Evolutionary conservation across 2,888 invertebrate species (phyloP), one percentile per base, ranked within the genome.

Genomic region (Phortica magna): DNA sequence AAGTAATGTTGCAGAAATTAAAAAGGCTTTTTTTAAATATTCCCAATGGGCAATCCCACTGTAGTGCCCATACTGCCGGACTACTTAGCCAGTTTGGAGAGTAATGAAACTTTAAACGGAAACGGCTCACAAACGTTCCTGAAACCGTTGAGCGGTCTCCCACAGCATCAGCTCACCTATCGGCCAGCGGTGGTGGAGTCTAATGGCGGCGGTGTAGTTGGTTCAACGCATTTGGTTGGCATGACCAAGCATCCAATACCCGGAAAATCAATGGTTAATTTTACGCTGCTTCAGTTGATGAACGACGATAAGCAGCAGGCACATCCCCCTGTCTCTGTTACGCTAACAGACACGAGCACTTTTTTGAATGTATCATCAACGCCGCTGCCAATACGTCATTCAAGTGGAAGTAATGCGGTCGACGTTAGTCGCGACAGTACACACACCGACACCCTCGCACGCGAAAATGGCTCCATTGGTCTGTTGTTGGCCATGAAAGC

Each of bases 11-110:
- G 48, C 14, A 9, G 48, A 5, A 48, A 48, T 6, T 6, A 31
- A 31, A 12, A 6, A 19, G 10, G 5, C 59, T 19, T 4, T 10
- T 17, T 7, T 61, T 17, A 61, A 10, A 22, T 22, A 61, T 22
- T 61, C n/a, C 7, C 12, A 17, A 55, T 55, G 14, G 17, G 7
- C 55, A 10, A 61, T 7, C 48, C 61, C 31, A 70, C 31, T 93
- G 76, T 91, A 96, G 96, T 96, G 80, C 96, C 96, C 59, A 96
- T 96, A 82, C 94, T 96, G 82, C 96, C 96, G 12, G 95, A 96
- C 90, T 95, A 94, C 90, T 93, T 96, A 80, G 94, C 94, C 84
- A 93, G 93, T 74, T 93, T 93, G 80, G 92, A 93, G 81, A 90
- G 92, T 57, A 92, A 92, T 83, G 88, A 91, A 83, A 87, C 90